Base-by-base conservation (phyloP, 2,888 invertebrate genomes). In the Sisyra nigra region DNA sequence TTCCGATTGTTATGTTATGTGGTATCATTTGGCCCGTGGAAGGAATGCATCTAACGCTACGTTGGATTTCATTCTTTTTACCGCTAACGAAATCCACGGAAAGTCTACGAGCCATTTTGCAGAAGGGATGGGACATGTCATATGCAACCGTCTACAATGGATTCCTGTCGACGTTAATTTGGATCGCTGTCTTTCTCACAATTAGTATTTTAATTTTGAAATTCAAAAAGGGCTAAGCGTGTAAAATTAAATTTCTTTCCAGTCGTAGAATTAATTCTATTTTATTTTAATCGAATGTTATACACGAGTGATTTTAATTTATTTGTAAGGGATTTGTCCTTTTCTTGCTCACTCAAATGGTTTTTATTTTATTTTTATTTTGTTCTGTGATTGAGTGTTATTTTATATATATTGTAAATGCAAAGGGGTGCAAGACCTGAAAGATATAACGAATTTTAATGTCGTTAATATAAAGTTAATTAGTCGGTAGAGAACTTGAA, bases 1-100 rank as follows among this genome's bases (percentile, higher is more conserved):
- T 88, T 46, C 88, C 88, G 2, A 83, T 87, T 59, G 79, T 88
- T 14, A 73, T 88, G 74, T 62, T 88, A 4, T 87, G 87, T 51
- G 88, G 88, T 40, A 88, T 93, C 47, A 83, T 94, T 51, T 94
- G 94, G 94, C 94, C 94, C 0, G 71, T 91, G 47, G 88, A 94
- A 69, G 91, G 82, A 33, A 93, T 94, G 85, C 87, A 88, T 56
- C 62, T 70, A 0, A 53, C 77, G 34, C 65, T 91, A 10, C 44
- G 11, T 46, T 36, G 31, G 32, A 52, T 88, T 35, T 80, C 86
- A 50, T 77, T 71, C 51, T 64, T 84, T 35, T 68, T 93, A 14
- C 93, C 93, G 0, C 67, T 92, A 13, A 93, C 93, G 0, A 80
- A 84, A 52, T 83, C 88, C 1, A 89, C 89, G 0, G 89, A 92